These are phyloP conservation scores for Tipula unca DNA, from an alignment of 2,888 invertebrate genomes.

Conservation along the genomic window DNA sequence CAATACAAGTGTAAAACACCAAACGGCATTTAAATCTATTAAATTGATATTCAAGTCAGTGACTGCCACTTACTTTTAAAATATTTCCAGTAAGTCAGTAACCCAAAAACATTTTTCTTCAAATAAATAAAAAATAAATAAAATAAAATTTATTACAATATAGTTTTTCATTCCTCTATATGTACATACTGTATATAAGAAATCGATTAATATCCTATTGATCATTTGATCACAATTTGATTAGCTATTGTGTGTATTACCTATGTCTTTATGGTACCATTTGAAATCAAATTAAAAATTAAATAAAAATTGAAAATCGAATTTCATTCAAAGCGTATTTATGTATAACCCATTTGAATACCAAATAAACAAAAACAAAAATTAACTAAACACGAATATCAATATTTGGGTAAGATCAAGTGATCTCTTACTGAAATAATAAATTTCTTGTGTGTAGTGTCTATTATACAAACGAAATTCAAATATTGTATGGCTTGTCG, in stretches of 20 bases:
- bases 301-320: not conserved
- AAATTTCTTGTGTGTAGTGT: not conserved
- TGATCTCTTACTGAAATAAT: conserved; percentile 15
- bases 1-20: not conserved
- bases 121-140: not conserved
- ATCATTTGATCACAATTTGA: conserved; percentile 14
- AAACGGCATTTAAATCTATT: not conserved
- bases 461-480: not conserved
- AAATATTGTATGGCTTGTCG: conserved; percentile 1
- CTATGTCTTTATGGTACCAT: not conserved
- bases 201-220: conserved; percentile 14
- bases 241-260: conserved; percentile 8
- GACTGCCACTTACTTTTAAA: not conserved
- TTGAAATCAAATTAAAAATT: not conserved
- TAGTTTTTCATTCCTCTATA: not conserved
- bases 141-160: not conserved
- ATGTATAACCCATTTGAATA: conserved; percentile 14
- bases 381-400: conserved; percentile 18
- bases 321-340: not conserved
- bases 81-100: not conserved
- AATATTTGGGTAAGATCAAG: conserved; percentile 19
- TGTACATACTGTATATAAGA: not conserved
- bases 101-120: conserved; percentile 14
- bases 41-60: not conserved
- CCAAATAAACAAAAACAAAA: conserved; percentile 10